These are phyloP conservation scores for Syrphus vitripennis DNA, from an alignment of 2,888 invertebrate species.

Conservation along the genomic window DNA sequence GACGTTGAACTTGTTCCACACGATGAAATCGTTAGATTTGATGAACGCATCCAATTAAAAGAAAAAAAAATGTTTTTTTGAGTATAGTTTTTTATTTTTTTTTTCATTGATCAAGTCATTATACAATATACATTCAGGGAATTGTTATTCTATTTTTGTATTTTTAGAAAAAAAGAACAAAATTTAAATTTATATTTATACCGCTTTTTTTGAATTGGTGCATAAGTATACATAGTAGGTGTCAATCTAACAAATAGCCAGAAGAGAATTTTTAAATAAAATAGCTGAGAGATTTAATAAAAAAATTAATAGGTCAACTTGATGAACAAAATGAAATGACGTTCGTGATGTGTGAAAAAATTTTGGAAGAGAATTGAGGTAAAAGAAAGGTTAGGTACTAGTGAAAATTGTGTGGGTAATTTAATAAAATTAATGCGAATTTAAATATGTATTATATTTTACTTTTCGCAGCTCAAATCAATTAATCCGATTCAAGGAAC, in stretches of 20 bases:
- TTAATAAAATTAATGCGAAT: not conserved
- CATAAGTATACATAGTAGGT: not conserved
- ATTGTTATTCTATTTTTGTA: not conserved
- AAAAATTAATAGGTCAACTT: not conserved
- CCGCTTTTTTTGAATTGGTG: not conserved
- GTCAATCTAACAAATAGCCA: not conserved
- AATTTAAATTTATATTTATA: not conserved
- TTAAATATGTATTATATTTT: no score
- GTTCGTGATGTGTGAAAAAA: not conserved
- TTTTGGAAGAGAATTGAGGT: not conserved
- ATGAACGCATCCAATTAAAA: constrained; percentile 47
- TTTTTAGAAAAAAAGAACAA: not conserved
- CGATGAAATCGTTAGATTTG: constrained; percentile 56
- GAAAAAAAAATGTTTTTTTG: not conserved
- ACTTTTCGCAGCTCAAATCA: no score
- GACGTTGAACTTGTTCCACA: constrained; percentile 70
- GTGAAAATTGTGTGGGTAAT: not conserved
- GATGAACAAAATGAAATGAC: not conserved
- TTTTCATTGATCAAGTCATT: not conserved
- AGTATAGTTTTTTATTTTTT: not conserved
- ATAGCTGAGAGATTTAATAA: not conserved
- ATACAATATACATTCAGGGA: not conserved
- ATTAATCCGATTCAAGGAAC: no score
- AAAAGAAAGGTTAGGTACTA: not conserved
- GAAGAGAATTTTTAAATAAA: not conserved